phyloP scores from a whole-genome alignment of 2,888 invertebrate species.

The Oligia latruncula region DNA sequence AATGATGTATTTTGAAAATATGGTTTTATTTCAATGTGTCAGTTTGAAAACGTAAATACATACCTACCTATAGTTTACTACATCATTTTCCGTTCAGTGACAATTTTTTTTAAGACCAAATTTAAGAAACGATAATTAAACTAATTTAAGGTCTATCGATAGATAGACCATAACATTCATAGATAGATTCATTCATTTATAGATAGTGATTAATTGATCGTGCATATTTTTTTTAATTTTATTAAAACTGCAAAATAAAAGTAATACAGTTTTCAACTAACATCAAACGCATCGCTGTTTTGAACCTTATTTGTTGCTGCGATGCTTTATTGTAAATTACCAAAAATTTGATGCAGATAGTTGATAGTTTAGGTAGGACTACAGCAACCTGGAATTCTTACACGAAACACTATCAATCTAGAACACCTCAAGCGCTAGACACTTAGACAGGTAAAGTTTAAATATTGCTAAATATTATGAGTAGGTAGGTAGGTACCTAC shows the following conservation, averaged over 20 bases:
- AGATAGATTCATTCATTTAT: too few relatives aligned
- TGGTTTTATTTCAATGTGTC: conserved; percentile 1
- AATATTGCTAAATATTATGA: not conserved
- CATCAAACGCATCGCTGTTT: too few relatives aligned
- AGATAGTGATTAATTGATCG: too few relatives aligned
- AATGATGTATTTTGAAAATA: not conserved
- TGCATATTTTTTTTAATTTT: too few relatives aligned
- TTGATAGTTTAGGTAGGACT: not conserved
- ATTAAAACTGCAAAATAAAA: too few relatives aligned
- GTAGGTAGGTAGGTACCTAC: not conserved
- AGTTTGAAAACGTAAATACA: not conserved
- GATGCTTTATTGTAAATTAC: too few relatives aligned
- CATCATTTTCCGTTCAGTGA: not conserved
- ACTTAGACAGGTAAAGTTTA: too few relatives aligned
- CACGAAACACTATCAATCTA: not conserved
- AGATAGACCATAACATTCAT: too few relatives aligned
- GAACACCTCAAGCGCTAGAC: not conserved
- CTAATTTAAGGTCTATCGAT: too few relatives aligned
- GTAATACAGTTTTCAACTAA: too few relatives aligned
- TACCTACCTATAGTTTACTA: not conserved
- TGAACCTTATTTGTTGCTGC: too few relatives aligned
- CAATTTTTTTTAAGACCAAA: not conserved
- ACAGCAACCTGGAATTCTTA: not conserved
- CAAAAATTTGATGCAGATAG: not conserved
- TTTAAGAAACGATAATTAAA: not conserved